Evolutionary conservation across 2,797 vertebrate species (phyloP).

Genomic region (Gymnothorax javanicus): DNA sequence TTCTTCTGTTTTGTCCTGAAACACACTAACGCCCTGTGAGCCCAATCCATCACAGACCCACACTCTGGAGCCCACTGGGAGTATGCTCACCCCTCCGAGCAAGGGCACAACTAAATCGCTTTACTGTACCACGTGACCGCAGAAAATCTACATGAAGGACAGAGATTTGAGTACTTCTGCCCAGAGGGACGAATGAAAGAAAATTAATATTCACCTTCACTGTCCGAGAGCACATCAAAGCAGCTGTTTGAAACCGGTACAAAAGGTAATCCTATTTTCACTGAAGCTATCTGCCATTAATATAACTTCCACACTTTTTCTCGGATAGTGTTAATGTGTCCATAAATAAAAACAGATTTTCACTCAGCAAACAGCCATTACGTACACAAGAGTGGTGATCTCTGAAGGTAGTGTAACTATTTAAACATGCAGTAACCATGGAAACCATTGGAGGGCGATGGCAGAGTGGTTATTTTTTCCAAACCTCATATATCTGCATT

Average conservation of each 20-base stretch:
- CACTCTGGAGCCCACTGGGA: slow-evolving; percentile 59
- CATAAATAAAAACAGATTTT: neutral
- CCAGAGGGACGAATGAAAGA: slow-evolving; percentile 28
- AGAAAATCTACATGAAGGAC: slow-evolving; percentile 65
- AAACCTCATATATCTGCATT: slow-evolving; percentile 2
- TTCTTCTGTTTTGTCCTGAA: slow-evolving; percentile 24
- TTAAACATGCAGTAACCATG: slow-evolving; percentile 19
- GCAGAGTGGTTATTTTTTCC: neutral
- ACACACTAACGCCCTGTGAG: slow-evolving; percentile 40
- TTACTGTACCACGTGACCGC: slow-evolving; percentile 50
- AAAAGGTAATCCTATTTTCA: neutral
- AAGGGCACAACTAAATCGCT: slow-evolving; percentile 52
- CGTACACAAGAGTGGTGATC: neutral
- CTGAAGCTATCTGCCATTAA: neutral
- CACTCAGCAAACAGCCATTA: neutral
- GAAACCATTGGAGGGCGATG: neutral
- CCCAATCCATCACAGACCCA: slow-evolving; percentile 64
- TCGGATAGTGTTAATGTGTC: neutral
- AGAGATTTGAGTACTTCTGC: slow-evolving; percentile 49
- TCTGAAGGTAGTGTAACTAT: neutral
- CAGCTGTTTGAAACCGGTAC: neutral
- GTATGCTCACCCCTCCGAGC: slow-evolving; percentile 54
- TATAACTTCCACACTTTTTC: neutral
- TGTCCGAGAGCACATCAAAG: neutral
- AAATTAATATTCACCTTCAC: slow-evolving; percentile 9